phyloP scores from a whole-genome alignment of 2,113 vertebrate genomes.

The Sylvietta virens region DNA sequence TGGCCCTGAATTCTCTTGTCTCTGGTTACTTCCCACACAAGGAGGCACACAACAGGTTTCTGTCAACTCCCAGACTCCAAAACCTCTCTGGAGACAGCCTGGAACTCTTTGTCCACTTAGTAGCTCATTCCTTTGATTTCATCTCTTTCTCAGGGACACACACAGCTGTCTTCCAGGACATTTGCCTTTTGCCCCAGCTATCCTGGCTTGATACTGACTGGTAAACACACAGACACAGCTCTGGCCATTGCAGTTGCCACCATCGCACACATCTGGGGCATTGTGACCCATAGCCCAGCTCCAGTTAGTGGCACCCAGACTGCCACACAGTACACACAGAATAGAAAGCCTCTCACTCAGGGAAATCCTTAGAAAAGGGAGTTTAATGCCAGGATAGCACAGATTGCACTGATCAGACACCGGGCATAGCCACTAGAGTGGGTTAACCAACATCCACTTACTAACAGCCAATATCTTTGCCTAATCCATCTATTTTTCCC shows the following conservation, averaged over 20 bases:
- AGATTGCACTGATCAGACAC: neutral
- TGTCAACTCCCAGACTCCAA: accelerated
- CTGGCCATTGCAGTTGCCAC: neutral
- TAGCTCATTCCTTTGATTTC: neutral
- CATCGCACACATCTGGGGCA: neutral
- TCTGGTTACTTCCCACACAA: neutral
- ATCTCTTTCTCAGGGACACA: neutral
- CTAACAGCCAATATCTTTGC: neutral
- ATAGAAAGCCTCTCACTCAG: neutral
- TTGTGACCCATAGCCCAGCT: neutral
- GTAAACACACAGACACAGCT: neutral
- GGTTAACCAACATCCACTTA: neutral
- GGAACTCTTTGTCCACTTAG: neutral
- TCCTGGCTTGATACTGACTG: neutral
- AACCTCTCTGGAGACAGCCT: neutral
- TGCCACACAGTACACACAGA: neutral
- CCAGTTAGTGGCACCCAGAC: neutral
- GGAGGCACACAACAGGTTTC: neutral
- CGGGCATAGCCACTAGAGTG: neutral
- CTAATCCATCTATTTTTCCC: neutral
- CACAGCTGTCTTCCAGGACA: neutral
- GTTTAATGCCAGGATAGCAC: neutral
- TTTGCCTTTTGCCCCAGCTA: neutral
- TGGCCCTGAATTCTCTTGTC: neutral
- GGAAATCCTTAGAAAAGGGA: neutral